These are phyloP conservation scores for Heliconius sara DNA, from an alignment of 2,888 invertebrate genomes.

Conservation along the genomic window DNA sequence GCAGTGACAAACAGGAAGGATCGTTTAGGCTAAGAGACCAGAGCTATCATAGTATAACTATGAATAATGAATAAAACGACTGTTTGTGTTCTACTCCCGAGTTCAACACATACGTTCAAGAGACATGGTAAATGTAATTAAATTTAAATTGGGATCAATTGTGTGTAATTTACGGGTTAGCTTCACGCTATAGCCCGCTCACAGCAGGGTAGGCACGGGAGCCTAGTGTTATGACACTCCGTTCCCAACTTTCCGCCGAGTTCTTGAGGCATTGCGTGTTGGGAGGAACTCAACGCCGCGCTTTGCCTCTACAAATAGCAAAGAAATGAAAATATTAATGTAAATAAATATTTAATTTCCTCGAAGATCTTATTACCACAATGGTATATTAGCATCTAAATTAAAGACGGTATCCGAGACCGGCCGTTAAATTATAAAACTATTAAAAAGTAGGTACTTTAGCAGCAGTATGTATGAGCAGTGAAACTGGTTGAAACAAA, in stretches of 20 bases:
- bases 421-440: neutral
- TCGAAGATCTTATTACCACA: neutral
- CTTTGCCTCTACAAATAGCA: no score
- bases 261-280: no score
- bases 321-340: no score
- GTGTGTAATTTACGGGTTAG: neutral
- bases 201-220: no score
- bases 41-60: neutral
- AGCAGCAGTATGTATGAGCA: neutral
- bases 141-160: slow-evolving; percentile 14
- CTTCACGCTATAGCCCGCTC: no score
- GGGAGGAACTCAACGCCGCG: no score
- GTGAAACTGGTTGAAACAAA: neutral
- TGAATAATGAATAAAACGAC: slow-evolving; percentile 31
- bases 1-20: slow-evolving; percentile 58
- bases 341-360: no score
- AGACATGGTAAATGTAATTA: slow-evolving; percentile 24
- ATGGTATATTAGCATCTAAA: neutral
- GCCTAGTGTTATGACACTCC: no score
- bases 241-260: no score
- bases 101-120: neutral
- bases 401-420: neutral
- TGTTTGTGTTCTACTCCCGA: slow-evolving; percentile 13
- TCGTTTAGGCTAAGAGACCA: slow-evolving; percentile 51
- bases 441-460: neutral